A percentile compares a stretch with the other conserved stretches of the same genome.
Conservation (phyloP, 1,140 invertebrate genomes). For the Tetranychus cinnabarinus region DNA sequence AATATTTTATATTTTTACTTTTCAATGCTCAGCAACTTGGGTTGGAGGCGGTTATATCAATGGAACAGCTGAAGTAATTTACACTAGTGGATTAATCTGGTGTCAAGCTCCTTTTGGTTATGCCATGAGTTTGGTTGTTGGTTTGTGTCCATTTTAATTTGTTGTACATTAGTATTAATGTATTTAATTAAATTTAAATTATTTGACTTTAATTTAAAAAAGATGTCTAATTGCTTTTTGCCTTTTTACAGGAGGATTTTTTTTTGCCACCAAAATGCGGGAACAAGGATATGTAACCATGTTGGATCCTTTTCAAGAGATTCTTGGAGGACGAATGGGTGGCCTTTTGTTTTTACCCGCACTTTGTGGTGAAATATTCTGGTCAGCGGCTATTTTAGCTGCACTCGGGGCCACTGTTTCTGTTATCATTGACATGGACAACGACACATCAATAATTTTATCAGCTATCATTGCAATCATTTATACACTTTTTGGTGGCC, state of each 20-base stretch:
- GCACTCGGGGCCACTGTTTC: conserved; percentile 78
- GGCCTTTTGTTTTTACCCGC: conserved; percentile 86
- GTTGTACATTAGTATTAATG: neutral
- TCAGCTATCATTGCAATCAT: conserved; percentile 86
- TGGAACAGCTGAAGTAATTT: conserved; percentile 86
- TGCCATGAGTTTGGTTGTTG: conserved; percentile 72
- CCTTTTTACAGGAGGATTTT: conserved; percentile 35
- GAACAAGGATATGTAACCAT: conserved; percentile 93
- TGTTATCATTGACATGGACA: conserved; percentile 88
- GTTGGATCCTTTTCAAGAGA: conserved; percentile 89
- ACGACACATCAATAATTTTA: conserved; percentile 69
- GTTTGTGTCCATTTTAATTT: conserved; percentile 26
- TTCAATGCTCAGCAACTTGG: conserved; percentile 48
- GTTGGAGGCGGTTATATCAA: conserved; percentile 97
- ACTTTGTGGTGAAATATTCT: conserved; percentile 87
- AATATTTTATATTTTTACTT: neutral
- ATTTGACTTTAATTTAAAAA: neutral
- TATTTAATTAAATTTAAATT: neutral
- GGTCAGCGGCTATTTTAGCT: conserved; percentile 87
- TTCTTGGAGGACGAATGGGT: conserved; percentile 87
- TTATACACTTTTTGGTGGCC: conserved; percentile 89
- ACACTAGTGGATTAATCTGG: conserved; percentile 70
- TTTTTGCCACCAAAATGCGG: conserved; percentile 94
- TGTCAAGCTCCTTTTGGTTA: conserved; percentile 95
- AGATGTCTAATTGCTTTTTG: conserved; percentile 29